Evolutionary conservation across 2,113 vertebrate species (phyloP).

Genomic region (Macquaria australasica): DNA sequence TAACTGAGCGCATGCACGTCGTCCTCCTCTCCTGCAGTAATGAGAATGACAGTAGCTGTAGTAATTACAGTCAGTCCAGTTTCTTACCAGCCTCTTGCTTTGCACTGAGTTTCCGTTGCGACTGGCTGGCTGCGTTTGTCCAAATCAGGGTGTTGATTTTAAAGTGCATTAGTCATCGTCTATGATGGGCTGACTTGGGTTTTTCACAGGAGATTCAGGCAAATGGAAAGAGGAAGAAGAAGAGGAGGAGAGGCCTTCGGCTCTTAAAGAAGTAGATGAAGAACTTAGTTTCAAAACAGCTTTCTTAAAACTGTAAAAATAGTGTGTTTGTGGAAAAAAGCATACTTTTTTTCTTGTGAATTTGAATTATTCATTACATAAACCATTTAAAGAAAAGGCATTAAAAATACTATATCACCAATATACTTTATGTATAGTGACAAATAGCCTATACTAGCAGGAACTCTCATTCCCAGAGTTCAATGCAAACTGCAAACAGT

Average conservation of each 20-base stretch:
- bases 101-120: not conserved
- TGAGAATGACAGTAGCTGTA: conserved; percentile 63
- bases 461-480: not conserved
- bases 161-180: conserved; percentile 20
- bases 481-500: not conserved
- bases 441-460: not conserved
- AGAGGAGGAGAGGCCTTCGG: too few species aligned
- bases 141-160: conserved; percentile 36
- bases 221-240: not conserved
- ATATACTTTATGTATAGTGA: not conserved
- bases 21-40: conserved; percentile 36
- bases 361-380: not conserved
- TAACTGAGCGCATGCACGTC: conserved; percentile 37
- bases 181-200: not conserved
- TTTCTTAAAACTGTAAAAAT: not conserved
- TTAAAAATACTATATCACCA: not conserved
- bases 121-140: conserved; percentile 21
- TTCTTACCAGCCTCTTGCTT: conserved; percentile 20
- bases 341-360: not conserved
- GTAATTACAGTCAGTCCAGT: conserved; percentile 65
- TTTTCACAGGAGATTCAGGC: not conserved
- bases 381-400: not conserved
- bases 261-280: not conserved
- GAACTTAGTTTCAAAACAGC: not conserved
- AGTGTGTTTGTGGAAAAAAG: too few species aligned